Evolutionary conservation across 2,888 invertebrate species (phyloP).

Genomic region (Leistus spinibarbis): DNA sequence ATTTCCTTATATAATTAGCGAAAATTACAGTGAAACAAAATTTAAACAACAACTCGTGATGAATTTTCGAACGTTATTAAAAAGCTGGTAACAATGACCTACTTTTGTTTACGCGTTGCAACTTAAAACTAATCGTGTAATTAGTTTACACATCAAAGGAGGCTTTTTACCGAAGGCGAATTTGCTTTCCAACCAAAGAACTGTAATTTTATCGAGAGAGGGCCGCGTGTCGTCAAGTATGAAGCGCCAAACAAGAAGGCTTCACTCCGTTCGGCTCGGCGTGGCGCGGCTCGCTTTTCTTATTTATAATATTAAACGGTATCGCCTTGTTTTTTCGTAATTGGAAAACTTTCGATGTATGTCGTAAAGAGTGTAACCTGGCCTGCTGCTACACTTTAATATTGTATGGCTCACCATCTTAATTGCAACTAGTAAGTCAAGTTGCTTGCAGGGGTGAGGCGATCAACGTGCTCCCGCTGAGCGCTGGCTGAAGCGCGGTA

Average conservation of each 20-base stretch:
- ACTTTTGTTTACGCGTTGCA: not conserved
- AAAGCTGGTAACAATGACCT: not conserved
- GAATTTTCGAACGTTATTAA: not conserved
- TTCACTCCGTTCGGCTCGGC: no score
- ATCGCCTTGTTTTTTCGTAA: constrained; percentile 30
- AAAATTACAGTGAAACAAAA: not conserved
- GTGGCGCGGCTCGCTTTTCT: constrained; percentile 8
- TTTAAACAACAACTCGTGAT: not conserved
- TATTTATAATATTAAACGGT: constrained; percentile 34
- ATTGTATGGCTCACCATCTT: constrained; percentile 32
- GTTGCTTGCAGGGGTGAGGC: not conserved
- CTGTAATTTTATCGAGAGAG: constrained; percentile 6
- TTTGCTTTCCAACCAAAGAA: constrained; percentile 15
- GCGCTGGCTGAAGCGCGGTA: not conserved
- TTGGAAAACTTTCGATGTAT: constrained; percentile 38
- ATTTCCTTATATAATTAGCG: not conserved
- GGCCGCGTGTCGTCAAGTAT: not conserved
- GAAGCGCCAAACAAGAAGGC: no score
- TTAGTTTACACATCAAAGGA: constrained; percentile 34
- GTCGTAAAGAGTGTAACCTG: constrained; percentile 29
- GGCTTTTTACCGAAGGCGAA: constrained; percentile 18
- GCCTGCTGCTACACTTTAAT: constrained; percentile 21
- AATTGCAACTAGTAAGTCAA: constrained; percentile 33
- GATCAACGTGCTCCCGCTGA: not conserved
- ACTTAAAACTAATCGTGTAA: constrained; percentile 24